Evolutionary conservation across 2,113 vertebrate species (phyloP).

Genomic region (Sus scrofa): DNA sequence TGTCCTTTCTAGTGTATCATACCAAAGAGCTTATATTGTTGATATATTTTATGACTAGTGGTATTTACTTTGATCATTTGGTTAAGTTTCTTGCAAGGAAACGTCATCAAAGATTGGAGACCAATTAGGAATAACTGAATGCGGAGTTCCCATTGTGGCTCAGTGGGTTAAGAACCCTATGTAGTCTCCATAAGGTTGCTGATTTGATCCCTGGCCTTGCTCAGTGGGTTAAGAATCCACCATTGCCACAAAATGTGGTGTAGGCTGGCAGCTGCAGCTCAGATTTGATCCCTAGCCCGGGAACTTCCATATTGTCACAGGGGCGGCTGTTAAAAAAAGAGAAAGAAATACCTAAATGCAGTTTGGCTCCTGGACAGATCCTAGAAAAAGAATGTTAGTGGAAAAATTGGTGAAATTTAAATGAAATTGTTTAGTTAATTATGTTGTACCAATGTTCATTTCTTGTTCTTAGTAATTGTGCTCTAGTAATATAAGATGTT

Average conservation of each 20-base stretch:
- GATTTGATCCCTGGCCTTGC: too few relatives aligned
- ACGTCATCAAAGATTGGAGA: background rate
- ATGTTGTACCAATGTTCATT: background rate
- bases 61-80: background rate
- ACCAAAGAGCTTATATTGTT: conserved; percentile 6
- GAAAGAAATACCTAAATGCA: background rate
- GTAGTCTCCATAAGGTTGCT: too few relatives aligned
- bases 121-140: background rate
- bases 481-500: background rate
- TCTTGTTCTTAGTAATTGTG: background rate
- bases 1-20: background rate
- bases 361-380: background rate
- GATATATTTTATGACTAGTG: background rate
- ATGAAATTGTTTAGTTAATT: background rate
- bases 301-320: too few relatives aligned
- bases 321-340: too few relatives aligned
- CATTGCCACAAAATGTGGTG: too few relatives aligned
- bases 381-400: background rate
- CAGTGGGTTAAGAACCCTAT: too few relatives aligned
- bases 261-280: too few relatives aligned
- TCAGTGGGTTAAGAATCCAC: too few relatives aligned
- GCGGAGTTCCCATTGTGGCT: too few relatives aligned
- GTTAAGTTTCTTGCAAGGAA: background rate
- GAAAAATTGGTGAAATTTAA: background rate
- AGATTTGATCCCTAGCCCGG: too few relatives aligned